A percentile compares a stretch with the other conserved stretches of the same genome.
Conservation (phyloP, 2,113 vertebrate species). For the Channa maculata region DNA sequence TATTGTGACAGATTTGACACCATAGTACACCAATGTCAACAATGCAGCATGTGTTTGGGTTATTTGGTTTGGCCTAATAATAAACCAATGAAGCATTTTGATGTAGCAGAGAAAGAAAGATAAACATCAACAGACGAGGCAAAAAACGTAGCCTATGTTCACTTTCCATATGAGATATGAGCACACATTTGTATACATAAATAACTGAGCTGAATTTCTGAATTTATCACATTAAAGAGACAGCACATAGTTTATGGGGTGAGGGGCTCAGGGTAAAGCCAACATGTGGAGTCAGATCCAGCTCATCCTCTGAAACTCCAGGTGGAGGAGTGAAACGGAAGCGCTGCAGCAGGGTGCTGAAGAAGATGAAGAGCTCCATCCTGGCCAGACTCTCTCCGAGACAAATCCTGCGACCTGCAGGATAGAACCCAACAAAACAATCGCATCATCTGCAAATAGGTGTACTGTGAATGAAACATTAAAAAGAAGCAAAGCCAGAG, state of each 20-base stretch:
- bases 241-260: constrained; percentile 62
- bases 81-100: too few relatives aligned
- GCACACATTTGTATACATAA: too few relatives aligned
- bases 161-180: too few relatives aligned
- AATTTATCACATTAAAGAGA: constrained; percentile 20
- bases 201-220: not conserved
- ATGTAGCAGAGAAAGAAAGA: too few relatives aligned
- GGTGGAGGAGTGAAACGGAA: constrained; percentile 80
- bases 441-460: fast-evolving
- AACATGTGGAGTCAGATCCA: constrained; percentile 75
- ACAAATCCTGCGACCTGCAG: constrained; percentile 79
- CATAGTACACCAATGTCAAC: too few relatives aligned
- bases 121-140: too few relatives aligned
- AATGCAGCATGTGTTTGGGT: too few relatives aligned
- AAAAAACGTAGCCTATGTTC: too few relatives aligned
- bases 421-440: not conserved
- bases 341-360: constrained; percentile 80
- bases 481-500: not conserved
- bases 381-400: constrained; percentile 81
- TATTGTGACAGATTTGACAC: too few relatives aligned
- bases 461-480: fast-evolving
- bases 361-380: constrained; percentile 86
- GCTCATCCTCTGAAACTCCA: constrained; percentile 76
- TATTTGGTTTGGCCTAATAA: too few relatives aligned
- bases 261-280: constrained; percentile 52